phyloP scores from a whole-genome alignment of 2,797 vertebrate species.

The Mycteria americana region DNA sequence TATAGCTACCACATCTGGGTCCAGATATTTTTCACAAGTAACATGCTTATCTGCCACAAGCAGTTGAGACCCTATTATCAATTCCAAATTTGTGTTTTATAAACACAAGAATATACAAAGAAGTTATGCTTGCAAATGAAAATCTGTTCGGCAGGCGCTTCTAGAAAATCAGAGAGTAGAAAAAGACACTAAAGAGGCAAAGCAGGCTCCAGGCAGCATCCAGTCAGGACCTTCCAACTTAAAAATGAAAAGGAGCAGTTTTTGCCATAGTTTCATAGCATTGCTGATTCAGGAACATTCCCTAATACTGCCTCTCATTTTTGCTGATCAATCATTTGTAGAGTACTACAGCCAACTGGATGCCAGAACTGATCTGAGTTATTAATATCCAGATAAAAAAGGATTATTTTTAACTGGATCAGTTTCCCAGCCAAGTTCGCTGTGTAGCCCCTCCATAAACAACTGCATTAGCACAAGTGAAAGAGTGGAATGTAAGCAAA shows the following conservation, averaged over 20 bases:
- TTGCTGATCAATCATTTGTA: background rate
- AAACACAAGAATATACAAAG: background rate
- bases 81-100: background rate
- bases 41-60: accelerated
- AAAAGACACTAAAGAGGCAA: background rate
- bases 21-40: background rate
- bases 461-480: background rate
- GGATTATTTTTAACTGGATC: background rate
- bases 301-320: background rate
- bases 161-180: background rate
- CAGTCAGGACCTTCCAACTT: background rate
- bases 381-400: background rate
- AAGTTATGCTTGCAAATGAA: background rate
- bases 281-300: background rate
- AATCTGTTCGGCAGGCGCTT: accelerated
- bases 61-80: background rate
- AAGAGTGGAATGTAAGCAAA: background rate
- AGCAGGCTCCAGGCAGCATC: background rate
- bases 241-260: background rate
- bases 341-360: background rate
- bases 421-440: background rate
- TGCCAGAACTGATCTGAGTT: background rate
- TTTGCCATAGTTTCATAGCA: background rate
- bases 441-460: background rate
- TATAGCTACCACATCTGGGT: background rate